Percentiles rank a stretch among this genome's conserved stretches.
Evolutionary conservation across 2,888 invertebrate genomes (phyloP).

Genomic region (Amiota mariae): DNA sequence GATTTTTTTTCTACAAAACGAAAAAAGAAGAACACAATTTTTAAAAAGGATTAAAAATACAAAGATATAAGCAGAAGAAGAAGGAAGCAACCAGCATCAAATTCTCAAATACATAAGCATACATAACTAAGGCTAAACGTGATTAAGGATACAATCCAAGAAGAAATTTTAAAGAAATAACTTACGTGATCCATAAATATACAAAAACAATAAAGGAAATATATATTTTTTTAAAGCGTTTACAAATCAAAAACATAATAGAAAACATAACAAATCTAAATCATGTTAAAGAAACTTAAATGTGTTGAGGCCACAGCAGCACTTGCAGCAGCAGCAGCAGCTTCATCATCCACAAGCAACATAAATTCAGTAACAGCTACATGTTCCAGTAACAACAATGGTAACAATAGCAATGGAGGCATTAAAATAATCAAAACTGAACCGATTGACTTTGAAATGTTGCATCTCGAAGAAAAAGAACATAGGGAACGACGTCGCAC

Average conservation of each 20-base stretch:
- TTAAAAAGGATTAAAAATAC: slow-evolving; percentile 31
- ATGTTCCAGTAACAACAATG: slow-evolving; percentile 39
- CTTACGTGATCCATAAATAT: slow-evolving; percentile 42
- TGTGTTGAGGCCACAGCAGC: slow-evolving; percentile 64
- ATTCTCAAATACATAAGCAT: neutral
- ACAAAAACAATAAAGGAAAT: slow-evolving; percentile 26
- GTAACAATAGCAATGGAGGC: slow-evolving; percentile 22
- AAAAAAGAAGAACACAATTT: no score
- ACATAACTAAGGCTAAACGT: slow-evolving; percentile 40
- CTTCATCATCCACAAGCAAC: slow-evolving; percentile 29
- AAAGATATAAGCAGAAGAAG: no score
- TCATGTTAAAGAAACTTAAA: slow-evolving; percentile 70
- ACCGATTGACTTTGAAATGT: slow-evolving; percentile 70
- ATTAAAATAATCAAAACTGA: slow-evolving; percentile 70
- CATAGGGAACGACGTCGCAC: slow-evolving; percentile 42
- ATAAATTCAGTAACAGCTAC: slow-evolving; percentile 46
- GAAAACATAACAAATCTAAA: slow-evolving; percentile 29
- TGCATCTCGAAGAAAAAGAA: slow-evolving; percentile 61
- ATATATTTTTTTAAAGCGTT: slow-evolving; percentile 43
- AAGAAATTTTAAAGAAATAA: slow-evolving; percentile 38
- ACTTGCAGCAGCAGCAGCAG: slow-evolving; percentile 45
- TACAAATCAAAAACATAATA: slow-evolving; percentile 39
- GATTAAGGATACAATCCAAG: slow-evolving; percentile 64
- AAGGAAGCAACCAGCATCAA: slow-evolving; percentile 43
- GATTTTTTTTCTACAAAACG: slow-evolving; percentile 57